Evolutionary conservation across 2,797 vertebrate genomes (phyloP).

Genomic region (Channallabes apus): DNA sequence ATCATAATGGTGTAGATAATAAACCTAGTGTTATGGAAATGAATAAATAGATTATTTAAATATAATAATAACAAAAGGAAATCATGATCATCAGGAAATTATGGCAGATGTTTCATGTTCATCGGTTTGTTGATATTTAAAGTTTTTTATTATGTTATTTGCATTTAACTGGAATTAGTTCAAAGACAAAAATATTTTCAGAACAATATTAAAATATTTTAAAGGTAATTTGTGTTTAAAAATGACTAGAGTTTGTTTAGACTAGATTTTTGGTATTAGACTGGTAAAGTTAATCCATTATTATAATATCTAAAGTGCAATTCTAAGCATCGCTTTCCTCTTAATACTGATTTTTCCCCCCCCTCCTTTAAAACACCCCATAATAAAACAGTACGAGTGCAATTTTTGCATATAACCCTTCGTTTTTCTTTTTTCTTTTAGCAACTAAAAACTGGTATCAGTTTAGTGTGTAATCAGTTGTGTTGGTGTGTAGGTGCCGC

Average conservation of each 20-base stretch:
- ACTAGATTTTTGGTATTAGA: background rate
- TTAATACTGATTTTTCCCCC: background rate
- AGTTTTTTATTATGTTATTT: background rate
- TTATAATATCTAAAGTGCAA: background rate
- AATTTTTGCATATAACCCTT: background rate
- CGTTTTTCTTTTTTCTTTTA: too few species aligned
- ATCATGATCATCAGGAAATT: background rate
- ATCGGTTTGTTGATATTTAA: background rate
- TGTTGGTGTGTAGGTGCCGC: slow-evolving; percentile 79
- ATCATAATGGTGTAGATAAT: background rate
- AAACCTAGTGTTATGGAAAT: background rate
- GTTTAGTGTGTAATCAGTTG: background rate
- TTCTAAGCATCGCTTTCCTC: background rate
- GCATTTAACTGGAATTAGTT: background rate
- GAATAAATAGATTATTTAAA: background rate
- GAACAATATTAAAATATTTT: background rate
- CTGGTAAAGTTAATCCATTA: background rate
- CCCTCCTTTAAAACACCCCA: background rate
- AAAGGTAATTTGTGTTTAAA: background rate
- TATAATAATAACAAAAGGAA: background rate
- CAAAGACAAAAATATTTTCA: background rate
- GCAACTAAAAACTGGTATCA: background rate
- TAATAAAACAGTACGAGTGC: background rate
- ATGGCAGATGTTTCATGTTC: background rate
- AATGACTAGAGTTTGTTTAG: background rate